A percentile compares a stretch with the other conserved stretches of the same genome.
Evolutionary conservation across 37 sponge, comb jelly and placozoan genomes (phyloP).

Genomic region (Chondrilla cf. caribensis): DNA sequence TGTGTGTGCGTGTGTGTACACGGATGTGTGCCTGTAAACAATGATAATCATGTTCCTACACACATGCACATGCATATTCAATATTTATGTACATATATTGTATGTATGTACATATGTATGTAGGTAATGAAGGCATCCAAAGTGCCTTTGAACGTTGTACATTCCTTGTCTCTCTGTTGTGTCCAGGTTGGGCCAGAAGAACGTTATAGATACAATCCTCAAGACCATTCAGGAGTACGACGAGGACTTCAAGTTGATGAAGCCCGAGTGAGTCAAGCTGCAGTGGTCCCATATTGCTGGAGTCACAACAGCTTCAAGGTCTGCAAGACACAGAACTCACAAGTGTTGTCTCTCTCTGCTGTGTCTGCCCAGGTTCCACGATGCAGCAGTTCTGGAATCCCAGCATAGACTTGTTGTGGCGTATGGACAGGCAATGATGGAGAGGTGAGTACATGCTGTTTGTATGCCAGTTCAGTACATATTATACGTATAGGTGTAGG

Average conservation of each 20-base stretch:
- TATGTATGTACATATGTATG: neutral
- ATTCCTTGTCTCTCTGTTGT: too few species aligned
- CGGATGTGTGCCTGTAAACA: neutral
- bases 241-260: slow-evolving; percentile 48
- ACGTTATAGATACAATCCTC: slow-evolving; percentile 37
- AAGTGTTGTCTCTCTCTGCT: too few species aligned
- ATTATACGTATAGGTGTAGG: too few species aligned
- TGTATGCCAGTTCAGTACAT: too few species aligned
- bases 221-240: slow-evolving; percentile 60
- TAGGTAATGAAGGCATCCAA: too few species aligned
- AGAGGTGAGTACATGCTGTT: slow-evolving; percentile 56
- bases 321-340: too few species aligned
- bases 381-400: slow-evolving; percentile 53
- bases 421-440: slow-evolving; percentile 63
- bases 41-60: neutral
- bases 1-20: neutral
- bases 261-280: slow-evolving; percentile 53
- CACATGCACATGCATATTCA: slow-evolving; percentile 4
- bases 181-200: slow-evolving; percentile 19
- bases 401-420: slow-evolving; percentile 53
- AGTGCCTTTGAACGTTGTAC: too few species aligned
- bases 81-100: slow-evolving; percentile 26
- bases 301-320: too few species aligned
- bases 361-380: slow-evolving; percentile 56
- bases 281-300: too few species aligned